phyloP scores from a whole-genome alignment of 2,113 vertebrate species.

The Electrona antarctica region DNA sequence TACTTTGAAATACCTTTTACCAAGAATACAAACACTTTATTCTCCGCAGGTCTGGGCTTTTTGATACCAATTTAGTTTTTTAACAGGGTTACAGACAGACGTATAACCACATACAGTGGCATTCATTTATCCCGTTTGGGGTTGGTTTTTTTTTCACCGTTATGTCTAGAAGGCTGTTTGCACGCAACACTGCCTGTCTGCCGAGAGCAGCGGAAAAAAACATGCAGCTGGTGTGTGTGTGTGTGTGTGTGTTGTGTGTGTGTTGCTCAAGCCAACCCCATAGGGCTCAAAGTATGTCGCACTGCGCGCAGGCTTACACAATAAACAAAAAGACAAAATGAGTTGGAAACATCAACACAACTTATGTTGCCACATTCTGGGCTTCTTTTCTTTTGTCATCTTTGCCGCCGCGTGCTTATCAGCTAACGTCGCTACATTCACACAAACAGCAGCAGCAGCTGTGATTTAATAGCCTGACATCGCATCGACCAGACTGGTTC shows the following conservation, averaged over 20 bases:
- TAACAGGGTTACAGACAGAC: slow-evolving; percentile 9
- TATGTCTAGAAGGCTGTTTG: neutral
- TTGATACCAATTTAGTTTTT: slow-evolving; percentile 34
- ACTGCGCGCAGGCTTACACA: slow-evolving; percentile 39
- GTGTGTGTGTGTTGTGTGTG: neutral
- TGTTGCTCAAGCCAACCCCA: slow-evolving; percentile 27
- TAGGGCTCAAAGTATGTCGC: slow-evolving; percentile 25
- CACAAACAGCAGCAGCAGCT: no score
- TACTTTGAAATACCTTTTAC: slow-evolving; percentile 3
- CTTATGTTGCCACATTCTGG: slow-evolving; percentile 13
- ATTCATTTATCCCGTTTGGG: no score
- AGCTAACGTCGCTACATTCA: no score
- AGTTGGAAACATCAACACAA: slow-evolving; percentile 27
- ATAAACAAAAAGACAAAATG: slow-evolving; percentile 29
- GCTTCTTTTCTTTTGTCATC: no score
- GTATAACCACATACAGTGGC: no score
- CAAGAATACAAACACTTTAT: slow-evolving; percentile 35
- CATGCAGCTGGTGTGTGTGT: slow-evolving; percentile 32
- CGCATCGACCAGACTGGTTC: no score
- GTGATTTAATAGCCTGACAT: no score
- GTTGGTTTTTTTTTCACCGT: neutral
- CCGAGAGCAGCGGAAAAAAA: slow-evolving; percentile 6
- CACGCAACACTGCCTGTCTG: slow-evolving; percentile 29
- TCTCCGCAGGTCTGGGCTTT: slow-evolving; percentile 13
- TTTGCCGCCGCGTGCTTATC: no score